Percentiles rank a stretch among this genome's conserved stretches.
phyloP scores from a whole-genome alignment of 2,888 invertebrate genomes.

The Zaprionus obscuricornis region DNA sequence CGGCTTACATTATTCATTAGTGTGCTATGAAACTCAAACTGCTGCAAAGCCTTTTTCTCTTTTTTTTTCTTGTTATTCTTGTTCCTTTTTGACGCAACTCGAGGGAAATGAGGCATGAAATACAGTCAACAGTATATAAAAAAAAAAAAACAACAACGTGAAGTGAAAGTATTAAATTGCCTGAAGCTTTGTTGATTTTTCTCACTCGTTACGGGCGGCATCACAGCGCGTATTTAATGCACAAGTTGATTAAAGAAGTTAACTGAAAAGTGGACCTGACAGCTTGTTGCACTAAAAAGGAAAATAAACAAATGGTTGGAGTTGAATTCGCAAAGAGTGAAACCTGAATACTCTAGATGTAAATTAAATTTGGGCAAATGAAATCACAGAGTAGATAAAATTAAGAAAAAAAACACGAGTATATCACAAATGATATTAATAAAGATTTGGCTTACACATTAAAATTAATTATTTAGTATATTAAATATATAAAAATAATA shows the following conservation, averaged over 20 bases:
- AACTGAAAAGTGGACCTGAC: not conserved
- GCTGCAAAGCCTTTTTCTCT: not conserved
- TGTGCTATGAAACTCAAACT: not conserved
- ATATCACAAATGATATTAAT: too few relatives aligned
- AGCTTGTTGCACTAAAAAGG: conserved; percentile 23
- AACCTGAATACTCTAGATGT: conserved; percentile 2
- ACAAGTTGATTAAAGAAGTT: conserved; percentile 22
- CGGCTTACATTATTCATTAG: conserved; percentile 10
- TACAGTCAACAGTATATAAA: too few relatives aligned
- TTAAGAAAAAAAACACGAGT: conserved; percentile 24
- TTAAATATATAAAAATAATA: conserved; percentile 2
- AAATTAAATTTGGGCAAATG: conserved; percentile 1
- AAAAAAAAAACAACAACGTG: conserved; percentile 8
- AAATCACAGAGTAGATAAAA: conserved; percentile 17
- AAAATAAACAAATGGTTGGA: conserved; percentile 5
- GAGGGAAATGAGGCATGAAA: conserved; percentile 7
- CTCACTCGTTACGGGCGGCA: conserved; percentile 7
- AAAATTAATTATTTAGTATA: too few relatives aligned
- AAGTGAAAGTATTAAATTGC: conserved; percentile 41
- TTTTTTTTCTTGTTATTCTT: too few relatives aligned
- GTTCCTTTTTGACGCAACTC: not conserved
- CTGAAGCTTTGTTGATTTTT: conserved; percentile 19
- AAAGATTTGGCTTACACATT: too few relatives aligned
- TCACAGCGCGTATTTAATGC: conserved; percentile 6
- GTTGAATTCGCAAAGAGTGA: not conserved